Evolutionary conservation across 1,140 invertebrate species (phyloP).

Genomic region (Zeugodacus cucurbitae): DNA sequence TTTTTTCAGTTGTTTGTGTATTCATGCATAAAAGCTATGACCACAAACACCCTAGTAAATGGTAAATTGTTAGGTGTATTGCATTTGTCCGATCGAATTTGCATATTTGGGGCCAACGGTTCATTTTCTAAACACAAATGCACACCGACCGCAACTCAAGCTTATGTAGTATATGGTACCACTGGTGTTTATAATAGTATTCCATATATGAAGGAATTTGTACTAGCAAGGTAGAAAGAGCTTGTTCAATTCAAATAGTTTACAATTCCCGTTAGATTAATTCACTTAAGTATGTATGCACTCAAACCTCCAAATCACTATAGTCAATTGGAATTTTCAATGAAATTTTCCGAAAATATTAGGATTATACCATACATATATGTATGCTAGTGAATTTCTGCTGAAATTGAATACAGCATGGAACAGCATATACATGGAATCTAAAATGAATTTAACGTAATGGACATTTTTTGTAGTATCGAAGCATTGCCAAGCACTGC

Average conservation of each 20-base stretch:
- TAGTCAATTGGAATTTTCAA: no score
- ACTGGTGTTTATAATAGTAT: no score
- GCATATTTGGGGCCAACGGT: not conserved
- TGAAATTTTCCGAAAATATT: not conserved
- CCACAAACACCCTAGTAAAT: not conserved
- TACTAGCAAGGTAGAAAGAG: not conserved
- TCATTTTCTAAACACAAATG: not conserved
- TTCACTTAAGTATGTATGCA: not conserved
- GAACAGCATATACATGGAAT: no score
- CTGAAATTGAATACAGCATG: no score
- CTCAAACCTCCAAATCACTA: no score
- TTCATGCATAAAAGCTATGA: not conserved
- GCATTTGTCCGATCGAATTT: no score
- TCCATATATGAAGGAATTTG: not conserved
- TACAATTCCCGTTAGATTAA: conserved; percentile 18
- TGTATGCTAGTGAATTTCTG: not conserved
- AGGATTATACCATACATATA: no score
- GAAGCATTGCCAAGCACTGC: no score
- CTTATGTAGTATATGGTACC: not conserved
- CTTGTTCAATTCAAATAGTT: not conserved
- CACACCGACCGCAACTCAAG: not conserved
- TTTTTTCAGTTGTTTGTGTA: not conserved
- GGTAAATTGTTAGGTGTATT: not conserved
- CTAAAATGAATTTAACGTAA: no score
- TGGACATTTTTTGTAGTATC: no score